Base-by-base conservation (phyloP, 2,888 invertebrate genomes). In the Agonum fuliginosum region DNA sequence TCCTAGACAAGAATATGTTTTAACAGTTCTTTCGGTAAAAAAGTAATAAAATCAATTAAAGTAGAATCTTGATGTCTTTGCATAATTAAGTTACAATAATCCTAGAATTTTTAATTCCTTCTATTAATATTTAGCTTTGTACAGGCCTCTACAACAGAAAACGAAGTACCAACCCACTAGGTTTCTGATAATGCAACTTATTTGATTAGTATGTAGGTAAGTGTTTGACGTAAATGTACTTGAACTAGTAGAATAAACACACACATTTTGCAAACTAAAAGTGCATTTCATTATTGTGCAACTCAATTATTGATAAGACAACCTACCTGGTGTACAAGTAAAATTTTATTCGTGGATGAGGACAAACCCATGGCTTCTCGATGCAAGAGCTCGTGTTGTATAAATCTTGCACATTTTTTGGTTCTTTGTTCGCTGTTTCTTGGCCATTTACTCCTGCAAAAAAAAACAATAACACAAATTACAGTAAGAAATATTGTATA, bases 321-420 rank as follows among this genome's bases (percentile, higher is more conserved):
- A 82, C 81, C 83, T 87, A 93, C 94, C 93, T 92, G 0, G 95
- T 96, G 82, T 95, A 95, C 5, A 96, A 86, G 86, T 90, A 95
- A 86, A 94, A 95, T 83, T 94, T 91, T 85, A 96, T 95, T 84
- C 92, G 92, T 0, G 93, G 93, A 86, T 96, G 95, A 8, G 95
- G 95, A 86, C 95, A 96, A 72, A 89, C 89, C 84, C 91, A 95
- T 0, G 95, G 95, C 51, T 93, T 94, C 76, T 92, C 93, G 73
- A 95, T 91, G 83, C 95, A 95, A 3, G 95, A 95, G 2, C 92
- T 91, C 2, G 94, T 95, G 83, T 95, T 93, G 84, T 93, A 93
- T 3, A 95, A 88, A 81, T 94, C 93, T 78, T 88, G 88, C 34
- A 92, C 87, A 30, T 90, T 89, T 82, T 91, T 89, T 79, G 88